Conservation (phyloP, 2,797 vertebrate genomes). For the Coregonus sp. region DNA sequence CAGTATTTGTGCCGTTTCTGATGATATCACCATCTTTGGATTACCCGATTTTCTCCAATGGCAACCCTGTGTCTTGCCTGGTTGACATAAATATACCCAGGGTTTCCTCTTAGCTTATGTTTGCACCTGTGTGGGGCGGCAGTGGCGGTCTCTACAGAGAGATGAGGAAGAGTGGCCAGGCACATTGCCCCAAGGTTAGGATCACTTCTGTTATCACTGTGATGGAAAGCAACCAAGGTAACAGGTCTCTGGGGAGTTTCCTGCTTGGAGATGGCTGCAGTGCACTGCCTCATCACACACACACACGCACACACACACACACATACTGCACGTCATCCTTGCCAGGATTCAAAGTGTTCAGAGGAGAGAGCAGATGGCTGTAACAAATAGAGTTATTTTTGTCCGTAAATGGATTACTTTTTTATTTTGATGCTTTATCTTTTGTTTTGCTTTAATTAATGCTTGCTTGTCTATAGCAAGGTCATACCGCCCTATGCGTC, state of each 20-base stretch:
- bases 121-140: constrained; percentile 31
- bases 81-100: constrained; percentile 51
- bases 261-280: constrained; percentile 52
- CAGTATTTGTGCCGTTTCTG: not conserved
- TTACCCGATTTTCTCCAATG: constrained; percentile 10
- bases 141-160: constrained; percentile 44
- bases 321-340: not conserved
- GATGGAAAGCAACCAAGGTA: constrained; percentile 78
- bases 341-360: constrained; percentile 9
- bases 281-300: not conserved
- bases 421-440: not conserved
- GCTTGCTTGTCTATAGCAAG: not conserved
- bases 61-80: constrained; percentile 20
- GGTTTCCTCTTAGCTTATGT: constrained; percentile 45
- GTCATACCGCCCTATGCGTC: not conserved
- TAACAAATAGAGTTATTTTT: constrained; percentile 8
- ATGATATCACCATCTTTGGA: not conserved
- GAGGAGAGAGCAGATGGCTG: constrained; percentile 21
- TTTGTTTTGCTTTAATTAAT: constrained; percentile 5
- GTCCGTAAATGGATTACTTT: constrained; percentile 1
- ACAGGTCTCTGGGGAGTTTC: constrained; percentile 62
- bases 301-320: not conserved
- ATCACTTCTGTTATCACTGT: constrained; percentile 57
- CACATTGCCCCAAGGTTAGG: constrained; percentile 58
- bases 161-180: constrained; percentile 43